Evolutionary conservation across 2,888 invertebrate species (phyloP), one percentile per base, ranked within the genome.

Genomic region (Pseudococcus viburni): DNA sequence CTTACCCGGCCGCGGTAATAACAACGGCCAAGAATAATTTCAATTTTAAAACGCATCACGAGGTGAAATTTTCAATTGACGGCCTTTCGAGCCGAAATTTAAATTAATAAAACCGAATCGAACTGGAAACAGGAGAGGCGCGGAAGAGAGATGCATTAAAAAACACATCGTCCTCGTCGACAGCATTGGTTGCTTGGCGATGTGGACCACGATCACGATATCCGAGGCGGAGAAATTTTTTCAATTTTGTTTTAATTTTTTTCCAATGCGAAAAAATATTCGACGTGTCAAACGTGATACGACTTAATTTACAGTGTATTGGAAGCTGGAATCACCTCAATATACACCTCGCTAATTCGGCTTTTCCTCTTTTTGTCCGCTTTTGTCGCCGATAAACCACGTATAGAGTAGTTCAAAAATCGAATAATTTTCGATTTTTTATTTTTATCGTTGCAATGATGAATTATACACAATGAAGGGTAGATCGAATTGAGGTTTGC

Each of bases 241-340:
- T 68, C 48, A 68, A 68, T 68, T 68, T 68, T 68, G 68, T 26
- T 26, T 26, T 68, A 55, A 68, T 26, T 68, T 26, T 68, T 68
- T 68, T 64, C 19, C 0, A 64, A 64, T 1, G 19, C 64, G 26
- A 68, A 12, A 68, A 68, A 26, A 26, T 26, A 26, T 68, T 68
- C 26, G 68, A 68, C 68, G 68, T 26, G 22, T 68, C 15, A 68
- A 26, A 68, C 68, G 68, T 68, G 68, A 68, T 26, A 68, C 68
- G 68, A 68, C 26, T 68, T 68, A 68, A 68, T 68, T 68, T 68
- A 26, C 68, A 19, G 68, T 68, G 68, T 68, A 55, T n/a, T 55
- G 15, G 48, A n/a, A 17, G 3, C 8, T 55, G 15, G 15, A 55
- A 4, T 0, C 8, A n/a, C n/a, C 55, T 55, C n/a, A 5, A 8